phyloP scores from a whole-genome alignment of 2,888 invertebrate species.

The Ormyrus thymus region DNA sequence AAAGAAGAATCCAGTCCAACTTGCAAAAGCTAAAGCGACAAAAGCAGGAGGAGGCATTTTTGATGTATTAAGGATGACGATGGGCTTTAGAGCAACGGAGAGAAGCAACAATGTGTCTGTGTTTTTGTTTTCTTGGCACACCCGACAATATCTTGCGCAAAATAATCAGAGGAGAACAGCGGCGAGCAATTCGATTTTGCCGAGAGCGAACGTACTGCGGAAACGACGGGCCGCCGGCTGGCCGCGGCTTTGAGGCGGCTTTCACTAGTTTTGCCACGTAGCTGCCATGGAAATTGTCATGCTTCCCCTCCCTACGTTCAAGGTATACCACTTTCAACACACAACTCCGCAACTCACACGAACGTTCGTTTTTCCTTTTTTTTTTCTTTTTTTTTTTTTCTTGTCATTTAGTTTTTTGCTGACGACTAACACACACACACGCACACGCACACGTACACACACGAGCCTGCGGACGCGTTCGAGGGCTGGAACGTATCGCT shows the following conservation, averaged over 20 bases:
- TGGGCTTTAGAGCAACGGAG: no score
- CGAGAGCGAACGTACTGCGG: conserved; percentile 60
- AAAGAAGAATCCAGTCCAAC: no score
- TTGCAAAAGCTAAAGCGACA: no score
- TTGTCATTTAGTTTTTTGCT: not conserved
- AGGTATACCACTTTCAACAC: conserved; percentile 43
- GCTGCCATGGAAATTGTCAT: conserved; percentile 55
- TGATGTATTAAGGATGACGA: no score
- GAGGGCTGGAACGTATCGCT: not conserved
- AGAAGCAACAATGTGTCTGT: not conserved
- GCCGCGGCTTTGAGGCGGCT: conserved; percentile 53
- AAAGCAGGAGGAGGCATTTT: no score
- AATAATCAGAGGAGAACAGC: conserved; percentile 69
- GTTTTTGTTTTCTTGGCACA: not conserved
- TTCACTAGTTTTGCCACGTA: conserved; percentile 54
- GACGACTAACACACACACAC: conserved; percentile 4
- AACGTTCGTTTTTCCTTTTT: not conserved
- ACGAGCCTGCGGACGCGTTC: not conserved
- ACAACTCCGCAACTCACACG: not conserved
- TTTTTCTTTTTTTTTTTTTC: conserved; percentile 16
- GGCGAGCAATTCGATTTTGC: conserved; percentile 74
- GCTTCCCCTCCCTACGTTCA: conserved; percentile 54
- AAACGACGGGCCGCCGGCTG: conserved; percentile 42
- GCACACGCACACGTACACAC: conserved; percentile 4
- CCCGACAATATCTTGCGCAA: no score